Percentiles rank a stretch among this genome's conserved stretches.
Conservation (phyloP, 2,113 vertebrate genomes). For the Callospermophilus lateralis region DNA sequence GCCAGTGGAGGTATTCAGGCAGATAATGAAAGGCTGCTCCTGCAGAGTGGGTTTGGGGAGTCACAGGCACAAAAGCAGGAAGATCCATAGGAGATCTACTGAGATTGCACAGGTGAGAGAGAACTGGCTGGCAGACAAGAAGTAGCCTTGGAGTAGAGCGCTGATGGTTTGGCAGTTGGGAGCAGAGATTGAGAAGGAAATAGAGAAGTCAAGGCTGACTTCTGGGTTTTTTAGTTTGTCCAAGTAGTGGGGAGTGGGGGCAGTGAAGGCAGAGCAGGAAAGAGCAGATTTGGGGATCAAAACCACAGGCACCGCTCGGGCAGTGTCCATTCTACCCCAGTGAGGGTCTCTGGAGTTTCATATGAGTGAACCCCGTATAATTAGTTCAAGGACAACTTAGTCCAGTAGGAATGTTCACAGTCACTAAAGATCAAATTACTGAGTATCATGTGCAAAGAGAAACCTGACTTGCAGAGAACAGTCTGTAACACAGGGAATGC, state of each 20-base stretch:
- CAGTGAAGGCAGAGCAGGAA: too few relatives aligned
- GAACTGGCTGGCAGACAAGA: not conserved
- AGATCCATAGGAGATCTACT: not conserved
- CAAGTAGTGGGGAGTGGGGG: not conserved
- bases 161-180: not conserved
- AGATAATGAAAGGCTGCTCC: not conserved
- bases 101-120: not conserved
- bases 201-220: not conserved
- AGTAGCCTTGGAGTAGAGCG: not conserved
- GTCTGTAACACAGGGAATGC: not conserved
- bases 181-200: not conserved
- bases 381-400: not conserved
- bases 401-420: not conserved
- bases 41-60: not conserved
- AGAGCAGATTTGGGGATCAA: not conserved
- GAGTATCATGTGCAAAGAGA: not conserved
- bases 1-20: accelerated
- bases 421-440: not conserved
- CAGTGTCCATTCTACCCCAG: too few relatives aligned
- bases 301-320: not conserved
- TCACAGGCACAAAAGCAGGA: too few relatives aligned
- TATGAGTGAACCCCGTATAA: not conserved
- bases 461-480: not conserved
- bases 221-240: not conserved
- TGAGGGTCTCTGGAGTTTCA: not conserved